Conservation (phyloP, 2,888 invertebrate genomes). For the Chymomyza fuscimana region DNA sequence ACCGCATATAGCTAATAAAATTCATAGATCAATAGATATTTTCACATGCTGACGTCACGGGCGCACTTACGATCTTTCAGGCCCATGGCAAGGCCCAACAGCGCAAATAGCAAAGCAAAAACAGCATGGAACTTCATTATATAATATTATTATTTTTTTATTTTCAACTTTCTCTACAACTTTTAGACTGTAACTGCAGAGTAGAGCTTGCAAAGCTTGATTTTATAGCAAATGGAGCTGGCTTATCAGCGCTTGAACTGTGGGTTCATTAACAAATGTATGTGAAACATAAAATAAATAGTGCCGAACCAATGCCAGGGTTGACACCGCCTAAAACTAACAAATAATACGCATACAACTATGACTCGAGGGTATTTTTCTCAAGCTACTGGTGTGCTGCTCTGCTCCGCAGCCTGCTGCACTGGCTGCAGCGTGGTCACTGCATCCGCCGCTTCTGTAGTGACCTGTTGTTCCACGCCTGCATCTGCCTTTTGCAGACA, state of each 20-base stretch:
- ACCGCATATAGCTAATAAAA: constrained; percentile 32
- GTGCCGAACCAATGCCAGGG: neutral
- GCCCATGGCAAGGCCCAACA: constrained; percentile 19
- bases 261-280: neutral
- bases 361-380: too few species aligned
- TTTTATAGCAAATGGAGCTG: neutral
- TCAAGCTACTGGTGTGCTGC: too few species aligned
- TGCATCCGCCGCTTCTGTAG: constrained; percentile 28
- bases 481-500: constrained; percentile 76
- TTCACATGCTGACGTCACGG: neutral
- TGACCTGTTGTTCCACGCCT: constrained; percentile 4
- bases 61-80: constrained; percentile 35
- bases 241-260: constrained; percentile 3
- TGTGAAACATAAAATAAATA: constrained; percentile 3
- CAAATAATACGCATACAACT: neutral
- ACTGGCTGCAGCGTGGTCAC: constrained; percentile 38
- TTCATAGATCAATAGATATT: neutral
- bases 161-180: constrained; percentile 1
- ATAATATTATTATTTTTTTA: neutral
- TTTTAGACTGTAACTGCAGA: neutral
- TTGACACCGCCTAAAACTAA: neutral
- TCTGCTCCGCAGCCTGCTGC: neutral
- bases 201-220: neutral
- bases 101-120: constrained; percentile 22
- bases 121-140: constrained; percentile 35